Evolutionary conservation across 2,797 vertebrate genomes (phyloP).

Genomic region (Manis javanica): DNA sequence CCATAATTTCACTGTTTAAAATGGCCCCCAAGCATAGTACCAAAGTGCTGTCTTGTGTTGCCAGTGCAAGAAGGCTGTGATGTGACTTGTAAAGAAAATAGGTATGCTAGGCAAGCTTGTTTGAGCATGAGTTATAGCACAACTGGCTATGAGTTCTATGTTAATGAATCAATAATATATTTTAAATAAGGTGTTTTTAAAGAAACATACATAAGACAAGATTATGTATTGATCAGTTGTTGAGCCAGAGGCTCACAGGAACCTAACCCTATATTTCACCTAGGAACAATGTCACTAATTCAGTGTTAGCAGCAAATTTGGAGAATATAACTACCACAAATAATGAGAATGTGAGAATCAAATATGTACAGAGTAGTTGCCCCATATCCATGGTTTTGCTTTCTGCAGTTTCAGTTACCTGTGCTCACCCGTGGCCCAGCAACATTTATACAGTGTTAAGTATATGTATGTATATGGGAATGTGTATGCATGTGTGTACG

Average conservation of each 20-base stretch:
- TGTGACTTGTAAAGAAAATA: neutral
- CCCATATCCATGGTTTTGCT: neutral
- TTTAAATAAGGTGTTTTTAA: neutral
- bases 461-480: no score
- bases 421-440: no score
- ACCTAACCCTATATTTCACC: neutral
- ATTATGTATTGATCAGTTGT: neutral
- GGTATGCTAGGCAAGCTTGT: neutral
- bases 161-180: neutral
- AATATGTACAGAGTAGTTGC: neutral
- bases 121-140: neutral
- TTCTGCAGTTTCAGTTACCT: neutral
- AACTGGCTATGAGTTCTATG: neutral
- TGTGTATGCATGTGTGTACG: accelerated
- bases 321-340: neutral
- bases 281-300: neutral
- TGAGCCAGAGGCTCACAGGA: neutral
- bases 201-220: neutral
- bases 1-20: neutral
- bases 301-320: neutral
- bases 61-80: neutral
- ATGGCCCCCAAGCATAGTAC: no score
- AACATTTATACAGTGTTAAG: no score
- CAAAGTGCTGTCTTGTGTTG: neutral
- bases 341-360: neutral